phyloP scores from a whole-genome alignment of 2,113 vertebrate genomes.

The Pangasianodon gigas region DNA sequence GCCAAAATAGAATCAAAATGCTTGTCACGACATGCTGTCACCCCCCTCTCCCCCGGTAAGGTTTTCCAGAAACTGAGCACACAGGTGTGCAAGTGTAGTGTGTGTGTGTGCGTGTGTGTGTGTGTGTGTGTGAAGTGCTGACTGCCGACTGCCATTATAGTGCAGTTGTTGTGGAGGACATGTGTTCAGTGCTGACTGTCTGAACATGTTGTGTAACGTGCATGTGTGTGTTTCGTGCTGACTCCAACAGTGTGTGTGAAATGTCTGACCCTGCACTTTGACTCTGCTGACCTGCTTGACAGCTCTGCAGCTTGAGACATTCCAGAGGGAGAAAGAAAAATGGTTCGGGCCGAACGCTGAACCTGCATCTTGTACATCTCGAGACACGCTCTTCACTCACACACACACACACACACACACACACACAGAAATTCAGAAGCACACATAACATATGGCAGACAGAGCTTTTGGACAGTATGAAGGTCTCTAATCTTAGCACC shows the following conservation, averaged over 20 bases:
- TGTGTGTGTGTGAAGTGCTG: constrained; percentile 30
- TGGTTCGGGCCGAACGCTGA: not conserved
- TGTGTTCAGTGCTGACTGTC: constrained; percentile 44
- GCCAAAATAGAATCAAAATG: constrained; percentile 44
- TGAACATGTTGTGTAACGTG: constrained; percentile 37
- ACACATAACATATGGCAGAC: constrained; percentile 7
- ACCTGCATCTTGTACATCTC: not conserved
- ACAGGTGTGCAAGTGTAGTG: constrained; percentile 14
- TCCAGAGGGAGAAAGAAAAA: constrained; percentile 36
- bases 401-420: not conserved
- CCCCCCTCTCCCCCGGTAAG: constrained; percentile 11
- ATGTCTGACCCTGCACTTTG: constrained; percentile 58
- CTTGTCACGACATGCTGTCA: constrained; percentile 47
- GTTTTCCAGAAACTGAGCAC: constrained; percentile 40
- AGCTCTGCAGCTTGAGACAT: constrained; percentile 53
- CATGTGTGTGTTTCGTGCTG: constrained; percentile 32
- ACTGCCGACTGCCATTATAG: constrained; percentile 38
- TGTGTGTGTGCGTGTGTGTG: constrained; percentile 3
- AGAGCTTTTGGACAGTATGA: constrained; percentile 17
- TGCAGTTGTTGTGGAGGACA: constrained; percentile 45
- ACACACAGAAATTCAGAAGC: not conserved
- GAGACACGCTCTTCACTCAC: constrained; percentile 3
- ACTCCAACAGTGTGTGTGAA: constrained; percentile 45
- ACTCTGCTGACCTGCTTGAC: constrained; percentile 51
- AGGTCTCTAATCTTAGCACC: not conserved